These are phyloP conservation scores for Perognathus longimembris DNA, from an alignment of 2,113 vertebrate species.

Conservation along the genomic window DNA sequence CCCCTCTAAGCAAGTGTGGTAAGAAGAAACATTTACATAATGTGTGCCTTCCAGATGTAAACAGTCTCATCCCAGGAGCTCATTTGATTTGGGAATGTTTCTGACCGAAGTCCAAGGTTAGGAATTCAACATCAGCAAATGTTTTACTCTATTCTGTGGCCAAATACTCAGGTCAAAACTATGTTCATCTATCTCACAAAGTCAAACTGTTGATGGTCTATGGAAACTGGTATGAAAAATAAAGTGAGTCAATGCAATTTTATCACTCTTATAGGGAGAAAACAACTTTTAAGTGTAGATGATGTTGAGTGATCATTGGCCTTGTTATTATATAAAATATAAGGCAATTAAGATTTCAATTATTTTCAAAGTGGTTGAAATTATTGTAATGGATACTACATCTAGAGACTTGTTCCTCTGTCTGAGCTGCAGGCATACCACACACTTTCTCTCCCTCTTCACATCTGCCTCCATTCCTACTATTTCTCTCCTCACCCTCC, in stretches of 20 bases:
- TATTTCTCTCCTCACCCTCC: background rate
- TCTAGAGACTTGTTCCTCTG: background rate
- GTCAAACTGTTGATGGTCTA: slow-evolving; percentile 46
- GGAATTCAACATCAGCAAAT: slow-evolving; percentile 50
- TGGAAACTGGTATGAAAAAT: slow-evolving; percentile 47
- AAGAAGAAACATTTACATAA: slow-evolving; percentile 60
- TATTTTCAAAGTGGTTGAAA: slow-evolving; percentile 54
- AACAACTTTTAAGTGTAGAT: background rate
- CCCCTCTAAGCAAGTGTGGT: slow-evolving; percentile 34
- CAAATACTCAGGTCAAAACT: slow-evolving; percentile 44
- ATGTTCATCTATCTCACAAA: slow-evolving; percentile 17
- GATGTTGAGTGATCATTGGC: background rate
- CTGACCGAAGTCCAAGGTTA: slow-evolving; percentile 46
- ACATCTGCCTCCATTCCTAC: background rate
- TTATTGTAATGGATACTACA: background rate
- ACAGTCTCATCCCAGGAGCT: slow-evolving; percentile 55
- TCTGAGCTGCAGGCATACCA: background rate
- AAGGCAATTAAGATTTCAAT: background rate
- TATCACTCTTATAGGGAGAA: background rate
- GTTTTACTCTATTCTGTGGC: slow-evolving; percentile 50
- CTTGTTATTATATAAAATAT: background rate
- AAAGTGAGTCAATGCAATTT: background rate
- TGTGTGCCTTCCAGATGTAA: slow-evolving; percentile 61
- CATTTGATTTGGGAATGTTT: slow-evolving; percentile 52
- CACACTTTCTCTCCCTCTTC: background rate